These are phyloP conservation scores for Ceratina calcarata DNA, from an alignment of 1,140 invertebrate species.

Conservation along the genomic window DNA sequence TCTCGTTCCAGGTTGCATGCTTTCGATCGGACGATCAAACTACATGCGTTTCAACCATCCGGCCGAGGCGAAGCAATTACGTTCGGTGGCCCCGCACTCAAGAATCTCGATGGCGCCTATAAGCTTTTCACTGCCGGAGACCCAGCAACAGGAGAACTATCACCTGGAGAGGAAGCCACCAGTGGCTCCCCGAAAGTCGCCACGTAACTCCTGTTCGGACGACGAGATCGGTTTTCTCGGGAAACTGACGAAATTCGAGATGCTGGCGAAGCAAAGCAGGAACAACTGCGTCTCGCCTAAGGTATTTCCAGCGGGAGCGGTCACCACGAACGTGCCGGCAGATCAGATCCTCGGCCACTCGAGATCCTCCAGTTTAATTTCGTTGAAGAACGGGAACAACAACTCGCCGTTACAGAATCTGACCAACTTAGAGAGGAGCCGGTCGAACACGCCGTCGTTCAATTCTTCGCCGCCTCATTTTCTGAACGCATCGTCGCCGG, in stretches of 20 bases:
- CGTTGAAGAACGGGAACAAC: conserved; percentile 55
- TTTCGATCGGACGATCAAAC: conserved; percentile 92
- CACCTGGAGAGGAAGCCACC: conserved; percentile 80
- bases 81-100: conserved; percentile 87
- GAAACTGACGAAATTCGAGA: conserved; percentile 78
- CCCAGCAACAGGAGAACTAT: conserved; percentile 65
- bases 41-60: conserved; percentile 95
- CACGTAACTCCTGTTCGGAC: conserved; percentile 78
- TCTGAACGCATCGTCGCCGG: conserved; percentile 53
- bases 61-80: conserved; percentile 91
- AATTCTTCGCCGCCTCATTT: conserved; percentile 29
- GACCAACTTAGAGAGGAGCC: conserved; percentile 71
- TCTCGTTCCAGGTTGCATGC: conserved; percentile 87
- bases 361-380: conserved; percentile 74
- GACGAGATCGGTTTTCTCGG: conserved; percentile 79
- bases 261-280: conserved; percentile 73
- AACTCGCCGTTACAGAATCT: conserved; percentile 70
- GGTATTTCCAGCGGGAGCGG: conserved; percentile 87
- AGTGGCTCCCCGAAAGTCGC: conserved; percentile 79
- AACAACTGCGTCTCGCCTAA: conserved; percentile 85
- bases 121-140: conserved; percentile 77
- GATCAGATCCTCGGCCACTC: conserved; percentile 86
- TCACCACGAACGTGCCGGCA: conserved; percentile 89
- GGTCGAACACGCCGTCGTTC: conserved; percentile 65
- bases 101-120: conserved; percentile 89